Conservation (phyloP, 1,140 invertebrate species). For the Dendroctonus valens region DNA sequence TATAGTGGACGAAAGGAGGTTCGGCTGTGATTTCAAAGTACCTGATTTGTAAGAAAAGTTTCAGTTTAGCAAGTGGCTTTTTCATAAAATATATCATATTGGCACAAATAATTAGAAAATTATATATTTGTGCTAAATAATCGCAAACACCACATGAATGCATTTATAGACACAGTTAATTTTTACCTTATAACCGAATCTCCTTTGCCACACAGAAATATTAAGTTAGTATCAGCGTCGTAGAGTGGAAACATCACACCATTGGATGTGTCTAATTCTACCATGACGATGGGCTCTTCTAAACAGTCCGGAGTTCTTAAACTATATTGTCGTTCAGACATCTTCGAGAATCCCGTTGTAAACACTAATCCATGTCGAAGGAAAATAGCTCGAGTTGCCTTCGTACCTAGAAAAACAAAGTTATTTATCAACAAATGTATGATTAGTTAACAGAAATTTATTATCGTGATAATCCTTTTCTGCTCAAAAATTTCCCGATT, state of each 20-base stretch:
- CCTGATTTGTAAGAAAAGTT: slow-evolving; percentile 36
- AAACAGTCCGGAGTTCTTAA: slow-evolving; percentile 88
- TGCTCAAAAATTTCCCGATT: too few species aligned
- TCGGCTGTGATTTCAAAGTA: slow-evolving; percentile 89
- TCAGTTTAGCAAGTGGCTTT: slow-evolving; percentile 14
- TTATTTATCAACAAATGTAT: background rate
- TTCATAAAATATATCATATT: too few species aligned
- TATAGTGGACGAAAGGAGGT: slow-evolving; percentile 95
- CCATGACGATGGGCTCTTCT: slow-evolving; percentile 88
- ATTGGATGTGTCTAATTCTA: slow-evolving; percentile 95
- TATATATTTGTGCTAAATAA: too few species aligned
- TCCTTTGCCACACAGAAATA: slow-evolving; percentile 95
- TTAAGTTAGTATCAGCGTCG: slow-evolving; percentile 94
- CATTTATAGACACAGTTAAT: slow-evolving; percentile 1
- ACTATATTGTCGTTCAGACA: slow-evolving; percentile 94
- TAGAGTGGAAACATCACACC: slow-evolving; percentile 98
- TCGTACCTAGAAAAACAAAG: slow-evolving; percentile 58
- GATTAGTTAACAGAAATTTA: too few species aligned
- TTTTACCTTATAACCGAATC: slow-evolving; percentile 70
- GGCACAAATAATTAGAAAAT: too few species aligned
- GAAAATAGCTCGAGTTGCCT: slow-evolving; percentile 94
- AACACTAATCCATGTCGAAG: slow-evolving; percentile 85
- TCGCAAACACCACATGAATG: background rate
- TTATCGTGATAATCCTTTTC: too few species aligned
- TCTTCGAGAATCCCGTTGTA: slow-evolving; percentile 96